Evolutionary conservation across 2,888 invertebrate genomes (phyloP).

Genomic region (Dolichomitus sp.): DNA sequence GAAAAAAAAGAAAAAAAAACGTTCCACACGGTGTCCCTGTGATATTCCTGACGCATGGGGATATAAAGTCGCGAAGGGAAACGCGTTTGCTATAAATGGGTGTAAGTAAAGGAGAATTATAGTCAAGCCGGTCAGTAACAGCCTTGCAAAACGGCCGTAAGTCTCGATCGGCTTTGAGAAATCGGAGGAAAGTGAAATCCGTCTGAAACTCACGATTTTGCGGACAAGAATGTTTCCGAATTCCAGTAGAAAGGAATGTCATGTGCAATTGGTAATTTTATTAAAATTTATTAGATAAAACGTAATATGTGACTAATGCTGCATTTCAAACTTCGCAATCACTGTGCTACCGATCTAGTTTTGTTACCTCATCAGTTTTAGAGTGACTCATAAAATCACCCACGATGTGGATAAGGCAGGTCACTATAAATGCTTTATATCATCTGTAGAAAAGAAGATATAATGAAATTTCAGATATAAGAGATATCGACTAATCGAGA

Average conservation of each 20-base stretch:
- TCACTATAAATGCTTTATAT: neutral
- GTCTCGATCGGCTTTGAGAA: constrained; percentile 21
- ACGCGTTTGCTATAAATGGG: constrained; percentile 65
- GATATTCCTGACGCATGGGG: constrained; percentile 51
- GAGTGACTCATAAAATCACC: constrained; percentile 12
- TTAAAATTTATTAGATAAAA: neutral
- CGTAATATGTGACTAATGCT: neutral
- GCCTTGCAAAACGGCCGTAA: constrained; percentile 44
- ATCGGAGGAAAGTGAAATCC: constrained; percentile 41
- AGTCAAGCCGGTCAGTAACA: constrained; percentile 44
- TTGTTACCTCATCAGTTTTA: neutral
- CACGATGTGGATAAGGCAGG: neutral
- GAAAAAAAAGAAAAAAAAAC: constrained; percentile 5
- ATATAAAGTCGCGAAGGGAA: constrained; percentile 56
- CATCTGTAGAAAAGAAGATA: neutral
- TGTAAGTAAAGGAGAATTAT: constrained; percentile 52
- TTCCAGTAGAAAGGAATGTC: neutral
- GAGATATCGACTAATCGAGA: too few relatives aligned
- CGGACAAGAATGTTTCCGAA: neutral
- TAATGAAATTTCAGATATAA: neutral
- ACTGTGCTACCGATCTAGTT: constrained; percentile 11
- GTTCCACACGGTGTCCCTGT: constrained; percentile 47
- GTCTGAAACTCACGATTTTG: constrained; percentile 4
- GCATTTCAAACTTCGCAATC: neutral
- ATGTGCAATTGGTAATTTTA: neutral